These are phyloP conservation scores for Gorsachius goisagi DNA, from an alignment of 2,113 vertebrate species.

Conservation along the genomic window DNA sequence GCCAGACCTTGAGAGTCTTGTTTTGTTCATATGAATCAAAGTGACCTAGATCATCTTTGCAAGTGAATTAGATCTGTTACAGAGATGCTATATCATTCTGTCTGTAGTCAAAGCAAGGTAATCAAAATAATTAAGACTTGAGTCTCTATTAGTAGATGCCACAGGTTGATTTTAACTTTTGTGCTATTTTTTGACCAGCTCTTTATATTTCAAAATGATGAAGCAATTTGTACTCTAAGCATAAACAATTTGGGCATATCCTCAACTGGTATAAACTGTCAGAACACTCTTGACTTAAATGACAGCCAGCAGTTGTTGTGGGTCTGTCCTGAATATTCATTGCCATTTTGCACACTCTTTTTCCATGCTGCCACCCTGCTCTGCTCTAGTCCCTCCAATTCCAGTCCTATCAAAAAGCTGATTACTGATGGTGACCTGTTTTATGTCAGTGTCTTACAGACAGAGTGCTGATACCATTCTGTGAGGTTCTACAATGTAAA, in stretches of 20 bases:
- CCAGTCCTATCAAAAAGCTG: background rate
- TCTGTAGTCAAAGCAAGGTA: background rate
- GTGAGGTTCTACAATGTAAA: background rate
- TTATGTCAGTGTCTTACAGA: background rate
- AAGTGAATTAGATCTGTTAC: background rate
- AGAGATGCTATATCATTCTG: background rate
- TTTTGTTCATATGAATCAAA: background rate
- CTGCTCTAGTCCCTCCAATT: background rate
- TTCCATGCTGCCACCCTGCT: background rate
- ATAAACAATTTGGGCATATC: background rate
- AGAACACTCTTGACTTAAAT: background rate
- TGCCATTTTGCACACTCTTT: background rate
- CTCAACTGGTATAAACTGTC: background rate
- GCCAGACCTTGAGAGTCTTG: background rate
- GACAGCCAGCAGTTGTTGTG: background rate
- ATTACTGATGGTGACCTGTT: background rate
- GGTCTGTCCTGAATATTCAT: background rate
- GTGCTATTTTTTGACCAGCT: background rate
- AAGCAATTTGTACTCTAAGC: background rate
- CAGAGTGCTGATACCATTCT: background rate
- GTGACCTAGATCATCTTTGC: background rate
- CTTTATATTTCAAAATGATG: background rate
- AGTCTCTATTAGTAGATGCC: background rate
- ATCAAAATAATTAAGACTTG: background rate
- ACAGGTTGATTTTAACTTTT: background rate